phyloP scores from a whole-genome alignment of 2,888 invertebrate species.

The Metellina segmentata region DNA sequence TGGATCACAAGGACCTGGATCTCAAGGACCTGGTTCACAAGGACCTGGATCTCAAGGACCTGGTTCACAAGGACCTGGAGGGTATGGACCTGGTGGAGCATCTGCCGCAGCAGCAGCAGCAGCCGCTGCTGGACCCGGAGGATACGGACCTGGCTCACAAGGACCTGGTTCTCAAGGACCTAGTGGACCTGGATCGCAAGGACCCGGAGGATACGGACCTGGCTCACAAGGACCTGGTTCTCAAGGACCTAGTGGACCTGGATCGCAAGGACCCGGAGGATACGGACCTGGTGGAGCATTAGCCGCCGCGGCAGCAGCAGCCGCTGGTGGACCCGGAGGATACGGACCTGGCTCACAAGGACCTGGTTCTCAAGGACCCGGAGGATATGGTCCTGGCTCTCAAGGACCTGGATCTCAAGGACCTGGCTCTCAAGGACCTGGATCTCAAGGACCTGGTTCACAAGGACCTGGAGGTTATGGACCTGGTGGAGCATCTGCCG shows the following conservation, averaged over 20 bases:
- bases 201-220: background rate
- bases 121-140: background rate
- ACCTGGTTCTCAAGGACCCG: background rate
- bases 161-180: background rate
- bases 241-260: background rate
- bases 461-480: too few relatives aligned
- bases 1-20: background rate
- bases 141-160: background rate
- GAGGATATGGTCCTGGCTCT: too few relatives aligned
- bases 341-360: background rate
- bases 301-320: too few relatives aligned
- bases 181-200: too few relatives aligned
- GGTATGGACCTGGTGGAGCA: background rate
- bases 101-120: background rate
- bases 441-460: too few relatives aligned
- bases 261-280: background rate
- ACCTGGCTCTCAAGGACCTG: too few relatives aligned
- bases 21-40: background rate
- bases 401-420: constrained; percentile 7
- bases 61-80: background rate
- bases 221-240: background rate
- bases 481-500: too few relatives aligned
- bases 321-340: background rate
- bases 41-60: too few relatives aligned
- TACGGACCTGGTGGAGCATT: background rate